Conservation (phyloP, 1,140 invertebrate genomes). For the Leptopilina clavipes region DNA sequence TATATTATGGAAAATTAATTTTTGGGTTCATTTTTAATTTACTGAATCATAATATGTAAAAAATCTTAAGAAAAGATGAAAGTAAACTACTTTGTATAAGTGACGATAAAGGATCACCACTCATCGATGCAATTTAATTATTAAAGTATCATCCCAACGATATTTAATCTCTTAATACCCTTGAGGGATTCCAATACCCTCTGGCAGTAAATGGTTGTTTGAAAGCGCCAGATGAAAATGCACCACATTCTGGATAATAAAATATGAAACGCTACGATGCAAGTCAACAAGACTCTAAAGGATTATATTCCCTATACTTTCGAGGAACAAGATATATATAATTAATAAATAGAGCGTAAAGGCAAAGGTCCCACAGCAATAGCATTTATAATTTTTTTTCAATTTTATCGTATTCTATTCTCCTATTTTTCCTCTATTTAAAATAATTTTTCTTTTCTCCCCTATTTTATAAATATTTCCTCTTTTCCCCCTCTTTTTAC, state of each 20-base stretch:
- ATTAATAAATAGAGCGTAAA: neutral
- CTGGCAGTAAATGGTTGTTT: constrained; percentile 47
- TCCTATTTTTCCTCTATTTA: too few species aligned
- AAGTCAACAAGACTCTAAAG: constrained; percentile 55
- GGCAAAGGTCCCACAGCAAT: too few species aligned
- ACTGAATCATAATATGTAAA: too few species aligned
- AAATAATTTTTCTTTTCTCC: too few species aligned
- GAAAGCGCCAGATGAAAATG: constrained; percentile 53
- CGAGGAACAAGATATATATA: constrained; percentile 14
- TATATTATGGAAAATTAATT: too few species aligned
- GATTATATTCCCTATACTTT: constrained; percentile 34
- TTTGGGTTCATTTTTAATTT: too few species aligned
- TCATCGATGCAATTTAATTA: constrained; percentile 58
- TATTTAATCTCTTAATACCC: constrained; percentile 63
- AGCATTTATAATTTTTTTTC: too few species aligned
- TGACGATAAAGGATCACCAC: neutral
- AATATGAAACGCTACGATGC: constrained; percentile 44
- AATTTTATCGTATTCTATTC: too few species aligned
- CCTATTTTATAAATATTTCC: too few species aligned
- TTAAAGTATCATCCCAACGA: constrained; percentile 62
- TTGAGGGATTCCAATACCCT: constrained; percentile 59
- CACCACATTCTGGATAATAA: constrained; percentile 43
- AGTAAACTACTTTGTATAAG: neutral
- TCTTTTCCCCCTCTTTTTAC: too few species aligned
- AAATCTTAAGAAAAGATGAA: neutral